Conservation (phyloP, 2,797 vertebrate species). For the Sparidentex hasta region DNA sequence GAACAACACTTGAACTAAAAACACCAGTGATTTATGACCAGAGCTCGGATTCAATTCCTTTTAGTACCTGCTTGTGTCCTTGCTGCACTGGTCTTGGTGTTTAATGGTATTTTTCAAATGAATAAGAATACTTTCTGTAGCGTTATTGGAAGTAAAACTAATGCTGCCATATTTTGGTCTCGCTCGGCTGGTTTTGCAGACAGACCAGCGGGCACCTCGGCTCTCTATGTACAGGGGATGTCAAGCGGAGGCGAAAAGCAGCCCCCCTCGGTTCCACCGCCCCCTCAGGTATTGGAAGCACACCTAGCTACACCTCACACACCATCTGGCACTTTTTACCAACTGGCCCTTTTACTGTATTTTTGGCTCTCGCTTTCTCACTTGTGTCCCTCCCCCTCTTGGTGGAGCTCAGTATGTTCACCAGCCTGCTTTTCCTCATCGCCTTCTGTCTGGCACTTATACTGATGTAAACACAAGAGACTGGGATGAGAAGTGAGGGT, state of each 20-base stretch:
- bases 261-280: conserved; percentile 91
- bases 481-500: conserved; percentile 11
- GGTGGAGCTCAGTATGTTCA: conserved; percentile 48
- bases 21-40: conserved; percentile 27
- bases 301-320: conserved; percentile 62
- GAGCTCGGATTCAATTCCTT: conserved; percentile 5
- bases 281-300: conserved; percentile 87
- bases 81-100: conserved; percentile 9
- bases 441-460: conserved; percentile 41
- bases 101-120: conserved; percentile 18
- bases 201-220: conserved; percentile 98
- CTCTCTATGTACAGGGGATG: conserved; percentile 95
- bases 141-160: conserved; percentile 26
- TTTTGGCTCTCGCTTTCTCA: conserved; percentile 60
- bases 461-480: conserved; percentile 25
- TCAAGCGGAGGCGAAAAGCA: conserved; percentile 98
- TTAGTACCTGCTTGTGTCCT: conserved; percentile 2
- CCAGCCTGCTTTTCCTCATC: conserved; percentile 46
- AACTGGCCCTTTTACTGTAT: conserved; percentile 57
- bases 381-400: conserved; percentile 36
- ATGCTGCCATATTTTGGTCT: conserved; percentile 47
- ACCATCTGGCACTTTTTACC: conserved; percentile 72
- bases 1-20: conserved; percentile 21
- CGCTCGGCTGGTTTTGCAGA: conserved; percentile 79
- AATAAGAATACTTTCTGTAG: not conserved